Percentiles rank a stretch among this genome's conserved stretches.
These are phyloP conservation scores for Stegodyphus dumicola DNA, from an alignment of 1,140 invertebrate species.

Conservation along the genomic window DNA sequence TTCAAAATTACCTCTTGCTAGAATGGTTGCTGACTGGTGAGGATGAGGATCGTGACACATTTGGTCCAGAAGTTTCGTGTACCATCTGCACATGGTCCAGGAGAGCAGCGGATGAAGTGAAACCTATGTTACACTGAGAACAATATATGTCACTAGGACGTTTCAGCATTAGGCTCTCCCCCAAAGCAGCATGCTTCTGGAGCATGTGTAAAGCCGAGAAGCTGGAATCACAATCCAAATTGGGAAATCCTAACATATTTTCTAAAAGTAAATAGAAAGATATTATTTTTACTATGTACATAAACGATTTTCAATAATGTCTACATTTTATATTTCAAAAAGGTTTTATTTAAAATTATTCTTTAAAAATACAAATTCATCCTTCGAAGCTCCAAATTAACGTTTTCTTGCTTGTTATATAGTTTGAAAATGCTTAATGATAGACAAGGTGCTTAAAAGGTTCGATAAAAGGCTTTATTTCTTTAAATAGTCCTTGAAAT, in stretches of 20 bases:
- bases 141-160: conserved; percentile 68
- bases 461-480: no score
- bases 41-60: conserved; percentile 78
- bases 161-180: conserved; percentile 54
- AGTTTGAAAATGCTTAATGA: no score
- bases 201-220: conserved; percentile 61
- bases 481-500: no score
- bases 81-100: conserved; percentile 75
- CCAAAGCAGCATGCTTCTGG: conserved; percentile 68
- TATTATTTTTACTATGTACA: no score
- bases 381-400: no score
- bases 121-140: conserved; percentile 72
- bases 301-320: no score
- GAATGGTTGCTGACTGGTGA: conserved; percentile 76
- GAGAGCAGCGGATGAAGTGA: conserved; percentile 71
- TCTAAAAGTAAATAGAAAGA: not conserved
- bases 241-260: not conserved
- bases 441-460: no score
- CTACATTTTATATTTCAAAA: no score
- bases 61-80: conserved; percentile 67
- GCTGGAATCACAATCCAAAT: not conserved
- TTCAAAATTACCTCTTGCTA: conserved; percentile 69
- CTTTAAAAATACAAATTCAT: no score
- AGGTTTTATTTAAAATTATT: no score
- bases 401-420: no score